Base-by-base conservation (phyloP, 2,797 vertebrate genomes). In the Leptodactylus fallax region DNA sequence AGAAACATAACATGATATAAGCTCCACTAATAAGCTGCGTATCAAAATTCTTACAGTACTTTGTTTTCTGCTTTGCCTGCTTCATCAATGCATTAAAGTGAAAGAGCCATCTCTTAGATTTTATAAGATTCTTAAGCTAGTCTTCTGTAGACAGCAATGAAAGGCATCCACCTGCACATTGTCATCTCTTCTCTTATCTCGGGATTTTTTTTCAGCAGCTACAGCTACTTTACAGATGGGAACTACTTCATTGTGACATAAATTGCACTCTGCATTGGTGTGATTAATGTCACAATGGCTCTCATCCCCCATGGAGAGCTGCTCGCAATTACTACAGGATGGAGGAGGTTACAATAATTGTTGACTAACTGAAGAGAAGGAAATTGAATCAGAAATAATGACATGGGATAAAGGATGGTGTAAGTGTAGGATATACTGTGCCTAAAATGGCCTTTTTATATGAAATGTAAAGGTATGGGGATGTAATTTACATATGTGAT, bases 161-260 rank as follows among this genome's bases (percentile, higher is more conserved):
- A 58, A 45, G 78, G 14, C 16, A 12, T 36, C 27, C 55, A 80
- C 16, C 21, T 80, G 56, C 56, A 19, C 78, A 61, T 36, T 60
- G 55, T 58, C 13, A 17, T 27, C 53, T 79, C 55, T 60, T 79
- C 27, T 79, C 55, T 79, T 79, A 58, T 79, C 78, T 58, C 7
- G 6, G 8, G 13, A 60, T 58, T 25, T 23, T 36, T n/a, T 80
- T 60, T 80, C 78, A 80, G 25, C 56, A 80, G 55, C 78, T 61
- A 45, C 55, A 60, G 3, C n/a, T 80, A 60, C 56, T 80, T 80
- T 17, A 80, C 16, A 21, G 23, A 80, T 61, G 55, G 56, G 16
- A 55, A 72, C 36, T 47, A 72, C 69, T 72, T 72, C 36, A 80
- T 80, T 80, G 55, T 80, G 23, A 80, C 55, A 80, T 60, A 36